These are phyloP conservation scores for Scleropages formosus DNA, from an alignment of 2,797 vertebrate species.

Conservation along the genomic window DNA sequence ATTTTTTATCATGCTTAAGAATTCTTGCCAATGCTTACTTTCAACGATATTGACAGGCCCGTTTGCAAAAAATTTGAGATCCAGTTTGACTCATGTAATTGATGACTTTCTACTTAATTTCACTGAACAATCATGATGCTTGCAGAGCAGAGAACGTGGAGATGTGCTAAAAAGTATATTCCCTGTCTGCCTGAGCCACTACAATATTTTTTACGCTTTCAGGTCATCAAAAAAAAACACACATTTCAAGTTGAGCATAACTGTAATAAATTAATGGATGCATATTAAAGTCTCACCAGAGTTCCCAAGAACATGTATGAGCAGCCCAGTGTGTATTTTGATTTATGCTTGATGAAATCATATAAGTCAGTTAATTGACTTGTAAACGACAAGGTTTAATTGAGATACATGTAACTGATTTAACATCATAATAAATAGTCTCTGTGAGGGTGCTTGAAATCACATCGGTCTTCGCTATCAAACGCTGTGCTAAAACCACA, in stretches of 20 bases:
- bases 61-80: no score
- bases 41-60: no score
- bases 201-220: no score
- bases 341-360: conserved; percentile 39
- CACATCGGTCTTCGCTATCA: conserved; percentile 15
- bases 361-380: conserved; percentile 40
- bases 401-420: conserved; percentile 41
- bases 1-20: neutral
- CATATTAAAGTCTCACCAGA: neutral
- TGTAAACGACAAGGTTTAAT: conserved; percentile 40
- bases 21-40: no score
- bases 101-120: conserved; percentile 28
- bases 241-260: no score
- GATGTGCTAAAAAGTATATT: no score
- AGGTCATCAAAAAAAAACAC: no score
- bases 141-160: no score
- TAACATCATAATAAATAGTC: conserved; percentile 19
- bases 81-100: conserved; percentile 30
- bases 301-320: neutral
- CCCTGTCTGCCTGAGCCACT: no score
- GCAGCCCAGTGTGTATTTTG: conserved; percentile 18
- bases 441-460: conserved; percentile 11
- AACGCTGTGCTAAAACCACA: neutral
- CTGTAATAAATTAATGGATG: conserved; percentile 18
- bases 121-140: conserved; percentile 31